Base-by-base conservation (phyloP, 2,113 vertebrate species). In the Carassius auratus region DNA sequence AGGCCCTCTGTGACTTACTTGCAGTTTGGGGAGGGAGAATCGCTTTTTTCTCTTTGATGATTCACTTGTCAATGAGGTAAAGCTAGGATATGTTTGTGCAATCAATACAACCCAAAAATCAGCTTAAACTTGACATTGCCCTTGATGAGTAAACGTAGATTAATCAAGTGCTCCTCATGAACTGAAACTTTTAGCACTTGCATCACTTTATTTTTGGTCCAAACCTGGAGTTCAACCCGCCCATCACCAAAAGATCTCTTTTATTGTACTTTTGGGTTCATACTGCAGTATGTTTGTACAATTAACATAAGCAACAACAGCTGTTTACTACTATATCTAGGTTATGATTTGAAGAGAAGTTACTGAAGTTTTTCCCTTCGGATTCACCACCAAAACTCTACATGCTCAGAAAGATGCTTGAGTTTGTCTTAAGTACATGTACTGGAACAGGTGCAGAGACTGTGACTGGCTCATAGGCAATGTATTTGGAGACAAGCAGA, bases 1-100 rank as follows among this genome's bases (percentile, higher is more conserved):
- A 87, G 78, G 91, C 90, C 92, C 92, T 92, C 86, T 90, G 87
- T 89, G 91, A 93, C 88, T 93, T 91, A 90, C 81, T 83, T 1
- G 13, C 48, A 85, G 55, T 10, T 89, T 36, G 52, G 73, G 83
- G 83, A 33, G 75, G 38, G 33, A 59, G 64, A 78, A 66, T 74
- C 33, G 38, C 83, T 66, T 76, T 50, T 38, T 42, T 80, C 38
- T 73, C 21, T 64, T 74, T 78, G 73, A 87, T 64, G 86, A 74
- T 17, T 85, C 52, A 48, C 33, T 26, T 61, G 73, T 78, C 14
- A 38, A 19, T 66, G 33, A 52, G 30, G 77, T 84, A 61, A 86
- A 83, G 38, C 21, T 42, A 42, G 21, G 42, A 7, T 57, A 45
- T 62, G 42, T 77, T 83, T 83, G 52, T 7, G 61, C 73, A 82